A percentile compares a stretch with the other conserved stretches of the same genome.
These are phyloP conservation scores for Pristionchus maxplancki DNA, from an alignment of 2,888 invertebrate genomes.

Conservation along the genomic window DNA sequence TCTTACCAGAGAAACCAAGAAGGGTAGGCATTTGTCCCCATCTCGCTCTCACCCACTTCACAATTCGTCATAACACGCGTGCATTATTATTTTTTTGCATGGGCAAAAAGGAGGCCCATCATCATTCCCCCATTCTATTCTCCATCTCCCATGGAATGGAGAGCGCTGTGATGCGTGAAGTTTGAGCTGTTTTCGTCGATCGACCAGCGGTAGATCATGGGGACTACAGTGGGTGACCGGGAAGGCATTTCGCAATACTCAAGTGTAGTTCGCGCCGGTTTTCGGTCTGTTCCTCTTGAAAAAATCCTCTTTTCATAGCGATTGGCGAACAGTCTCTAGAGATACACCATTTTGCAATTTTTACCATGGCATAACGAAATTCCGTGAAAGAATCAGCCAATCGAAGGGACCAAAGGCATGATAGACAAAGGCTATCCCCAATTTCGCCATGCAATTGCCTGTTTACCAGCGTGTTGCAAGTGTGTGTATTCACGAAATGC, in stretches of 20 bases:
- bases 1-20: too few species aligned
- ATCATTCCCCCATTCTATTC: constrained; percentile 8
- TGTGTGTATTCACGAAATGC: background rate
- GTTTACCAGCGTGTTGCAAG: background rate
- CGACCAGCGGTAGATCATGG: background rate
- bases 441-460: too few species aligned
- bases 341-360: too few species aligned
- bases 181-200: background rate
- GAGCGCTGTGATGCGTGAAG: background rate
- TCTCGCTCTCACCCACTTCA: background rate
- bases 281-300: too few species aligned
- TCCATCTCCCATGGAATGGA: background rate
- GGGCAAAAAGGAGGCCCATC: background rate
- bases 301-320: too few species aligned
- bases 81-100: background rate
- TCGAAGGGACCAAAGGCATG: too few species aligned
- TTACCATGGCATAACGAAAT: too few species aligned
- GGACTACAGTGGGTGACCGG: background rate
- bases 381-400: too few species aligned
- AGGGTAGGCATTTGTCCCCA: too few species aligned
- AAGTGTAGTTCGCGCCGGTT: too few species aligned
- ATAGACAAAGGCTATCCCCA: too few species aligned
- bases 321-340: too few species aligned
- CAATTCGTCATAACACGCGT: background rate
- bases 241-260: background rate